Evolutionary conservation across 2,113 vertebrate species (phyloP).

Genomic region (Pycnonotus jocosus): DNA sequence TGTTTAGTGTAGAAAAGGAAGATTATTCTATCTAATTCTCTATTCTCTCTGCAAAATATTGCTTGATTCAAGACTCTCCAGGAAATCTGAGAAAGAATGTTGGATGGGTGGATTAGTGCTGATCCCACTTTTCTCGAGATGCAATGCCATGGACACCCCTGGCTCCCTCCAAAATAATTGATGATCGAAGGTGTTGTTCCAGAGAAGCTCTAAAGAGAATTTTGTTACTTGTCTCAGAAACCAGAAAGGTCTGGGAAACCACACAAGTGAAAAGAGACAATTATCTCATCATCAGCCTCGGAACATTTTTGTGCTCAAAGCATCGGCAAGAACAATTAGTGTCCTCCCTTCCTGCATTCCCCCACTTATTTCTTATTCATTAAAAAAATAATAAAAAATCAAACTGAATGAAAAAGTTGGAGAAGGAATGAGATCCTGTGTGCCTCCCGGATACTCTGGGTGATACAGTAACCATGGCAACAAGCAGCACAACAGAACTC

Average conservation of each 20-base stretch:
- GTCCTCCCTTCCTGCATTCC: neutral
- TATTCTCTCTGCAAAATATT: neutral
- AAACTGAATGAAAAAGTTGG: constrained; percentile 1
- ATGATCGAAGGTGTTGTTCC: neutral
- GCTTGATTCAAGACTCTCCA: neutral
- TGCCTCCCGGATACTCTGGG: neutral
- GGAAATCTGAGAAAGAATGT: neutral
- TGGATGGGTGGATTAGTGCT: neutral
- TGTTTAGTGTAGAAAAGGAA: neutral
- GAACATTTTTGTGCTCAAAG: neutral
- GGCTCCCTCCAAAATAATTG: neutral
- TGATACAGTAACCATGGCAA: constrained; percentile 42
- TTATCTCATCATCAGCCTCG: neutral
- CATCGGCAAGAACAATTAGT: neutral
- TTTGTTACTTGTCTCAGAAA: neutral
- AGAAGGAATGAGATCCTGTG: neutral
- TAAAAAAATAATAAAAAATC: neutral
- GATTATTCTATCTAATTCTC: neutral
- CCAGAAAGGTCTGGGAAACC: neutral
- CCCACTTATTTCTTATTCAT: neutral
- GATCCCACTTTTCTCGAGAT: neutral
- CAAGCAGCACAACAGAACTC: constrained; percentile 30
- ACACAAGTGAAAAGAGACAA: neutral
- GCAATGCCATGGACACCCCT: neutral
- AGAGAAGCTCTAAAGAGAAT: neutral